Evolutionary conservation across 2,797 vertebrate genomes (phyloP).

Genomic region (Cetoscarus ocellatus): DNA sequence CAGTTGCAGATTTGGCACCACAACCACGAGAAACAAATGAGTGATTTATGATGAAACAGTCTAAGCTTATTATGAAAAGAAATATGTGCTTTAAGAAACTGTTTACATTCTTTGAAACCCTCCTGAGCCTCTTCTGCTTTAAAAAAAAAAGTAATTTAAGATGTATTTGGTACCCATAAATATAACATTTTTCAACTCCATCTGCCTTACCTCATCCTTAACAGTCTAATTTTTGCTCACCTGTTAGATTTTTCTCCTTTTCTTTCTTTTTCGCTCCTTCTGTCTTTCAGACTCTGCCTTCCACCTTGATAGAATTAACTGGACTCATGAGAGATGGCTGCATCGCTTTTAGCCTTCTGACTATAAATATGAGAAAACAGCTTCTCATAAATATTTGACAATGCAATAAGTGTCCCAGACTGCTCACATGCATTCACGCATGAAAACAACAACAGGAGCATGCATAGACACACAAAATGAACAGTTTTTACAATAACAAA

Average conservation of each 20-base stretch:
- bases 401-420: slow-evolving; percentile 40
- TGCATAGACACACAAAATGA: slow-evolving; percentile 2
- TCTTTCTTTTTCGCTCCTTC: not conserved
- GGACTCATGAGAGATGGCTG: slow-evolving; percentile 43
- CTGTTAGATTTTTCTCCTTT: not conserved
- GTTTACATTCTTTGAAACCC: slow-evolving; percentile 4
- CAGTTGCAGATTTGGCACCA: not conserved
- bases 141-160: too few species aligned
- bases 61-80: not conserved
- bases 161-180: too few species aligned
- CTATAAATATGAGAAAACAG: slow-evolving; percentile 60
- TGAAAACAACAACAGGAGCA: not conserved
- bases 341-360: slow-evolving; percentile 20
- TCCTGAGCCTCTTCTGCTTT: not conserved
- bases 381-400: slow-evolving; percentile 67
- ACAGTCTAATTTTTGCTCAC: not conserved
- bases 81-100: slow-evolving; percentile 3
- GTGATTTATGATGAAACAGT: not conserved
- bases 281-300: not conserved
- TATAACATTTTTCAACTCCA: slow-evolving; percentile 13
- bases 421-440: not conserved
- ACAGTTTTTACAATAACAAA: not conserved
- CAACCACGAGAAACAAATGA: not conserved
- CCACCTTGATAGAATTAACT: slow-evolving; percentile 32
- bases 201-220: not conserved